Evolutionary conservation across 2,113 vertebrate species (phyloP), one percentile per base, ranked within the genome.

Genomic region (Leucopternis melanops): DNA sequence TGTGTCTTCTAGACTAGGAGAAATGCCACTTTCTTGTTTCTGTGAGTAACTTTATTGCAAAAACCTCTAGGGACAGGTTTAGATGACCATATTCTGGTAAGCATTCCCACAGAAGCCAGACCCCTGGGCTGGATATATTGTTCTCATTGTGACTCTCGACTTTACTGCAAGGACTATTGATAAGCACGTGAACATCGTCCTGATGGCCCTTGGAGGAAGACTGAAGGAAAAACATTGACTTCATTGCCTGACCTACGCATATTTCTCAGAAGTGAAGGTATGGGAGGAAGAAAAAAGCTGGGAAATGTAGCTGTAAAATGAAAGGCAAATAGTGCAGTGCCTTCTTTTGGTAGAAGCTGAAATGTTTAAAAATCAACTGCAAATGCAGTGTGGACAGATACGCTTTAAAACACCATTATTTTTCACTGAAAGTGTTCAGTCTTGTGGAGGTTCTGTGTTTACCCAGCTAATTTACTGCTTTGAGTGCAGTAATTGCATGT

Each of bases 161-260:
- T 88, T 80, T 6, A 45, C 52, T 92, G 42, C n/a, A 12, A 38
- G 47, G n/a, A 49, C 31, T 45, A 1, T 4, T 74, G 72, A 34
- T 84, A 71, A 67, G 32, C 0, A 0, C 12, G 27, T 34, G 40
- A 74, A 6, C 14, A 32, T 79, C 54, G 13, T 69, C 47, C 19
- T 81, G n/a, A 22, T 70, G 49, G 67, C n/a, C 17, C 11, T 31
- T 32, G 42, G 34, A 63, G 61, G 29, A 82, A 85, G 66, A 59
- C 52, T 75, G 58, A n/a, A 75, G 31, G 17, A 69, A 66, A 85
- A 65, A 2, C 31, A 20, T 18, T 25, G 49, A 10, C 63, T 77
- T 79, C 2, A 2, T 38, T 62, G 17, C 32, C 45, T 65, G 25
- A 36, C 6, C 22, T 38, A 19, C 12, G 26, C 0, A 0, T 22